phyloP scores from a whole-genome alignment of 2,797 vertebrate genomes.

The Xenentodon cancila region DNA sequence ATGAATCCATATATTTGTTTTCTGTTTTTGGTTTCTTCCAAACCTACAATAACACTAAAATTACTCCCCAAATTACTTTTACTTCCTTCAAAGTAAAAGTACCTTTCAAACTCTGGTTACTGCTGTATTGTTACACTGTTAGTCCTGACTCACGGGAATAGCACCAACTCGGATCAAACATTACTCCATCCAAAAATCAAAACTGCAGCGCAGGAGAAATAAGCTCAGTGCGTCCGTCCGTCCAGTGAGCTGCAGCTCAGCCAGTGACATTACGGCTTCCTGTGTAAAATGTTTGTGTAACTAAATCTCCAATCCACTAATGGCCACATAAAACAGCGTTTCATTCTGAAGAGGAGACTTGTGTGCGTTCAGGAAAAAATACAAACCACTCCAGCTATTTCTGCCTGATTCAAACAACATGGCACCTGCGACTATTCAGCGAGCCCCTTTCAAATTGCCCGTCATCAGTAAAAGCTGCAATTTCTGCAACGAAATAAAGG shows the following conservation, averaged over 20 bases:
- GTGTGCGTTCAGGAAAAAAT: conserved; percentile 28
- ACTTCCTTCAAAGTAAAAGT: too few relatives aligned
- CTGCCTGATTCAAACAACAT: conserved; percentile 49
- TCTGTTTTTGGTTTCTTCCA: too few relatives aligned
- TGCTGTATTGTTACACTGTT: too few relatives aligned
- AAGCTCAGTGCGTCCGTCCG: not conserved
- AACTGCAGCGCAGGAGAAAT: conserved; percentile 1
- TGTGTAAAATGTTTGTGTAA: conserved; percentile 48
- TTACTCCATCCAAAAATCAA: not conserved
- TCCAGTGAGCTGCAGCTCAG: conserved; percentile 9
- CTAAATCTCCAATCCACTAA: conserved; percentile 65
- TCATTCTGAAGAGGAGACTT: conserved; percentile 32
- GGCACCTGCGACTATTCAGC: conserved; percentile 68
- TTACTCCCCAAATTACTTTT: too few relatives aligned
- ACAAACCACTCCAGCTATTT: conserved; percentile 29
- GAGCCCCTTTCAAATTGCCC: conserved; percentile 49
- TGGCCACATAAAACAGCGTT: conserved; percentile 59
- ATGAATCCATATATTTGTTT: too few relatives aligned
- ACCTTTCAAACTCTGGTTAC: too few relatives aligned
- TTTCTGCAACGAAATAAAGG: conserved; percentile 35
- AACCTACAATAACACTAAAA: too few relatives aligned
- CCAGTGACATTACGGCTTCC: conserved; percentile 28
- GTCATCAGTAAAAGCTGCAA: conserved; percentile 61
- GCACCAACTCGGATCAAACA: too few relatives aligned
- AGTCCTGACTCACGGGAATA: too few relatives aligned